Evolutionary conservation across 2,888 invertebrate genomes (phyloP).

Genomic region (Hydrotaea cyrtoneurina): DNA sequence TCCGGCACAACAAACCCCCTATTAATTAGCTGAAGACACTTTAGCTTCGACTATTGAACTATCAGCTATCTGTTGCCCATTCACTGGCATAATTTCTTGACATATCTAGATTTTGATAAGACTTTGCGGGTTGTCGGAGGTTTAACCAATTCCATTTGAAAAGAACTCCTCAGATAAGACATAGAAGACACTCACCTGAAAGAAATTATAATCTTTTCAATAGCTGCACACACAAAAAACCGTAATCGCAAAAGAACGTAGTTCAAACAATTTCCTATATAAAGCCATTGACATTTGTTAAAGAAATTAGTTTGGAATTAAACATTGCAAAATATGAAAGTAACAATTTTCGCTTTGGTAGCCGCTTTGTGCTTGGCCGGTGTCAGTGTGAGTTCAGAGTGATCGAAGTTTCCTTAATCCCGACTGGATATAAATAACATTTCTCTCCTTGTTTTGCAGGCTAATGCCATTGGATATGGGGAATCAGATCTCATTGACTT

Average conservation of each 20-base stretch:
- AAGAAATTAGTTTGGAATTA: neutral
- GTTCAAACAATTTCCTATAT: neutral
- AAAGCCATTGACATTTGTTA: neutral
- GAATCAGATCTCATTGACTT: constrained; percentile 10
- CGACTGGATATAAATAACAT: neutral
- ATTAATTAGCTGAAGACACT: neutral
- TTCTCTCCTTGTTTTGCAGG: constrained; percentile 6
- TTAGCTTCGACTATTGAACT: neutral
- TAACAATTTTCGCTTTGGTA: constrained; percentile 68
- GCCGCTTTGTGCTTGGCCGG: constrained; percentile 69
- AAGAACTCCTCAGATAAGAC: neutral
- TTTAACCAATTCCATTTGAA: neutral
- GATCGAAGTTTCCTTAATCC: neutral
- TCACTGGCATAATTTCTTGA: neutral
- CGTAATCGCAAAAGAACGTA: too few species aligned
- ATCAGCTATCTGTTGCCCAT: neutral
- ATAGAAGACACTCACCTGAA: neutral
- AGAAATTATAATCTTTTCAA: neutral
- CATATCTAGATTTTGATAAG: too few species aligned
- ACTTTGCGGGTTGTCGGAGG: too few species aligned
- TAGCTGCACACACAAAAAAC: neutral
- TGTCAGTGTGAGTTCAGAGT: constrained; percentile 67
- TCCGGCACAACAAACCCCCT: too few species aligned
- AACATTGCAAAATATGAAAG: constrained; percentile 70
- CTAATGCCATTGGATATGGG: constrained; percentile 24